These are phyloP conservation scores for Scaptomyza cyrtandrae DNA, from an alignment of 2,888 invertebrate genomes.

Conservation along the genomic window DNA sequence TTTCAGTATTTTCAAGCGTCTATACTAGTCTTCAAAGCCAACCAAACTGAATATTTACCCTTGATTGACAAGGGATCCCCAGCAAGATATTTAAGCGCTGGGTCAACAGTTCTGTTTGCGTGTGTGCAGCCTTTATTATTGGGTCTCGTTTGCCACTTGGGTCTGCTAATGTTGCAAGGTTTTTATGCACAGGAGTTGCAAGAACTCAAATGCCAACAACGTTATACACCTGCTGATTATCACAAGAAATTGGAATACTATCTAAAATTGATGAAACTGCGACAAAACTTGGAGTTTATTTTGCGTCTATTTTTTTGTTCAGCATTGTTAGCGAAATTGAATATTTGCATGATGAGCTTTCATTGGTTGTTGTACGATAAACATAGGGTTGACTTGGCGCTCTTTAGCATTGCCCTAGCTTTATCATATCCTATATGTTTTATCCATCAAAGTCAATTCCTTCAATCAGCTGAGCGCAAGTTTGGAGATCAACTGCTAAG, in stretches of 20 bases:
- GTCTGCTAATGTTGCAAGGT: slow-evolving; percentile 35
- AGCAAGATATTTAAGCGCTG: rapidly evolving
- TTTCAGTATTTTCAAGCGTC: neutral
- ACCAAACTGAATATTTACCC: neutral
- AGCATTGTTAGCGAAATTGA: slow-evolving; percentile 1
- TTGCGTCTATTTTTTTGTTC: slow-evolving; percentile 48
- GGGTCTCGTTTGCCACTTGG: slow-evolving; percentile 22
- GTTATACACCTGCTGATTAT: neutral
- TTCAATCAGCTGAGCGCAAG: slow-evolving; percentile 24
- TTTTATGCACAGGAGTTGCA: slow-evolving; percentile 30
- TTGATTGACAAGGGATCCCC: rapidly evolving
- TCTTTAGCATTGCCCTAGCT: rapidly evolving
- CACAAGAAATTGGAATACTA: slow-evolving; percentile 30
- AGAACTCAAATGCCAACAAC: neutral
- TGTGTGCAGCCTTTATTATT: slow-evolving; percentile 51
- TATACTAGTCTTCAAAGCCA: rapidly evolving
- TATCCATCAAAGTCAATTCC: slow-evolving; percentile 6
- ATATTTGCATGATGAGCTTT: slow-evolving; percentile 4
- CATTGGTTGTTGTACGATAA: slow-evolving; percentile 39
- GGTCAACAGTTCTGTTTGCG: slow-evolving; percentile 21
- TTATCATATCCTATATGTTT: slow-evolving; percentile 35
- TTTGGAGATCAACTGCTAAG: slow-evolving; percentile 40
- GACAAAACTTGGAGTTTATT: slow-evolving; percentile 35
- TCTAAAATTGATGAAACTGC: slow-evolving; percentile 35
- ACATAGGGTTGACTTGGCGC: rapidly evolving